phyloP scores from a whole-genome alignment of 2,888 invertebrate species.

The Drosophila atripex region DNA sequence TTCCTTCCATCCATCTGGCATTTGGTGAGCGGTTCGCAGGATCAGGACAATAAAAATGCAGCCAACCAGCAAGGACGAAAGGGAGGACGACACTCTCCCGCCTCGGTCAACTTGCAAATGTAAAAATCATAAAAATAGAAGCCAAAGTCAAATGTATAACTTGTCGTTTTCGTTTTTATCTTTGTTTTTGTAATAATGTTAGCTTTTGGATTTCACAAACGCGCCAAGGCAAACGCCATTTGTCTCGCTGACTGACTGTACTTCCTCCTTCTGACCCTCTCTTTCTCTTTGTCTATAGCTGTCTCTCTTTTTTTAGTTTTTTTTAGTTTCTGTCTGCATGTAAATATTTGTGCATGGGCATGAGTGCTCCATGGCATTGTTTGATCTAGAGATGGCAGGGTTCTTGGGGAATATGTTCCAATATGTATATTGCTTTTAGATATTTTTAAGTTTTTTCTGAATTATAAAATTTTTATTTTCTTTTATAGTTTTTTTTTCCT shows the following conservation, averaged over 20 bases:
- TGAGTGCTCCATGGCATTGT: conserved; percentile 16
- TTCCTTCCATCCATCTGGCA: conserved; percentile 27
- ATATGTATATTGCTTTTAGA: not conserved
- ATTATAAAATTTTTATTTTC: not conserved
- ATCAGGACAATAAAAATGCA: conserved; percentile 33
- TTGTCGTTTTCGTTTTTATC: conserved; percentile 63
- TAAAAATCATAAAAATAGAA: conserved; percentile 61
- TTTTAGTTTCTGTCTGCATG: not conserved
- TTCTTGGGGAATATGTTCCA: not conserved
- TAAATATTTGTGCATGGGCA: conserved; percentile 14
- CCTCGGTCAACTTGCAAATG: conserved; percentile 35
- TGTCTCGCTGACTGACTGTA: conserved; percentile 32
- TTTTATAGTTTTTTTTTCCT: not conserved
- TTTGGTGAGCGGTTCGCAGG: not conserved
- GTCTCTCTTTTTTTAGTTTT: not conserved
- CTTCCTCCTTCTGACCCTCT: not conserved
- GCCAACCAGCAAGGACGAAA: conserved; percentile 16
- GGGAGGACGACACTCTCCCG: conserved; percentile 3
- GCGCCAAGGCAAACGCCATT: conserved; percentile 58
- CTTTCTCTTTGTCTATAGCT: not conserved
- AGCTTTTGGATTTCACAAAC: conserved; percentile 68
- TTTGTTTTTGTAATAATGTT: conserved; percentile 67
- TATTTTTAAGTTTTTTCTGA: not conserved
- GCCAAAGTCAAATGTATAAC: conserved; percentile 69
- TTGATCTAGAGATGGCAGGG: conserved; percentile 49